Percentiles rank a stretch among this genome's conserved stretches.
phyloP scores from a whole-genome alignment of 2,888 invertebrate genomes.

The Gnatocerus cornutus region DNA sequence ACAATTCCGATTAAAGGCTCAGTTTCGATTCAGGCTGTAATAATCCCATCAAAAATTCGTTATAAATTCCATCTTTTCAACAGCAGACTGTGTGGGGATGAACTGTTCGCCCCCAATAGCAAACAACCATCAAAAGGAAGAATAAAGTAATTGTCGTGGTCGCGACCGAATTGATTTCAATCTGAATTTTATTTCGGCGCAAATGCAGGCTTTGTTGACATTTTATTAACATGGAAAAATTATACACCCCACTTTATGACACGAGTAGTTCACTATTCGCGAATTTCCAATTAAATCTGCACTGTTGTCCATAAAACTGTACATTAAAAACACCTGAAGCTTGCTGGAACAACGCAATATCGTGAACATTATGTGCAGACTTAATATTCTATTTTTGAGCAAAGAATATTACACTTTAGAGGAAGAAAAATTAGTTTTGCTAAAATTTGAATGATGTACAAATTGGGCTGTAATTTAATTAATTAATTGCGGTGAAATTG shows the following conservation, averaged over 20 bases:
- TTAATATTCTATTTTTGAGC: constrained; percentile 9
- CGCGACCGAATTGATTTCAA: too few species aligned
- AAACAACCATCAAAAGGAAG: background rate
- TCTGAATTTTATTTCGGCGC: too few species aligned
- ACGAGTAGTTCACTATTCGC: background rate
- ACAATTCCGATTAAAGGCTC: constrained; percentile 19
- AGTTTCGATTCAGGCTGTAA: constrained; percentile 5
- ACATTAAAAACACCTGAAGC: constrained; percentile 12
- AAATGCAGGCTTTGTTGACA: too few species aligned
- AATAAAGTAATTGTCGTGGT: background rate
- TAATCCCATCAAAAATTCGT: constrained; percentile 15
- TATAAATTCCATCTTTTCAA: constrained; percentile 16
- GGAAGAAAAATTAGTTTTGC: too few species aligned
- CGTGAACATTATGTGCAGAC: background rate
- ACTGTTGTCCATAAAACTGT: background rate
- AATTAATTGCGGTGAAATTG: too few species aligned
- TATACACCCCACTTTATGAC: background rate
- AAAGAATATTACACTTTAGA: background rate
- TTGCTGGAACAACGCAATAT: constrained; percentile 4
- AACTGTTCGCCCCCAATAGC: too few species aligned
- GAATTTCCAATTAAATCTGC: background rate
- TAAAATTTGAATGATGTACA: too few species aligned
- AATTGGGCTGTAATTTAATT: too few species aligned
- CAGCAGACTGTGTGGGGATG: background rate
- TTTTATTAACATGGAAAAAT: too few species aligned